Percentiles rank a stretch among this genome's conserved stretches.
Conservation (phyloP, 1,140 invertebrate species). For the Drosophila nigromelanica region DNA sequence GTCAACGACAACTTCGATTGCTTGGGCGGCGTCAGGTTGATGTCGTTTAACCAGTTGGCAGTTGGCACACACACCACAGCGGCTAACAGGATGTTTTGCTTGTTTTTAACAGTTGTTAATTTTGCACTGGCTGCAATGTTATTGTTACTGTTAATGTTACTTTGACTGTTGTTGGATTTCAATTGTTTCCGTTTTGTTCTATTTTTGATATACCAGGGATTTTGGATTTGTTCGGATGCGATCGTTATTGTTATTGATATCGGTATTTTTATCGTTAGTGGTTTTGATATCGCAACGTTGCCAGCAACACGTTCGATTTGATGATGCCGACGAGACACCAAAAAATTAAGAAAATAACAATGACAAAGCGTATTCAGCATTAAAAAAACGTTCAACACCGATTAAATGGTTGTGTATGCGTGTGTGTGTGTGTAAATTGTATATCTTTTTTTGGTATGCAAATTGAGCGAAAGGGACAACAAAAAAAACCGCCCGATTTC, state of each 20-base stretch:
- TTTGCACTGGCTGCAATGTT: conserved; percentile 1
- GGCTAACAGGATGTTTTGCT: conserved; percentile 11
- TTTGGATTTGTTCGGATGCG: not conserved
- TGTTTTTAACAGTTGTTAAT: not conserved
- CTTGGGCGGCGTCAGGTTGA: conserved; percentile 62
- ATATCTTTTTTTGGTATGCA: no score
- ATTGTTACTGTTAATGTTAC: not conserved
- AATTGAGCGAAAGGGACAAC: no score
- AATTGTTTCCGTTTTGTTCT: conserved; percentile 29
- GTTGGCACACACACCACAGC: conserved; percentile 41
- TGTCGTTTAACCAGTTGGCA: conserved; percentile 40
- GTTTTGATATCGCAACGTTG: conserved; percentile 9
- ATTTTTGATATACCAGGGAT: conserved; percentile 5
- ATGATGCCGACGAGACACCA: conserved; percentile 1
- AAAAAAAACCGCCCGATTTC: no score
- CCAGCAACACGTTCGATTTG: conserved; percentile 4
- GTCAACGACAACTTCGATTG: conserved; percentile 41
- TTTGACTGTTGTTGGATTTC: conserved; percentile 2
- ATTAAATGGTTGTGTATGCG: not conserved
- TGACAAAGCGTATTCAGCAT: conserved; percentile 25
- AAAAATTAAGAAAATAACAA: conserved; percentile 20
- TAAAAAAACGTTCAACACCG: conserved; percentile 25
- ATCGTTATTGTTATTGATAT: not conserved
- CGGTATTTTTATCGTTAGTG: not conserved
- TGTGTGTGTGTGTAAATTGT: not conserved